Percentiles rank a stretch among this genome's conserved stretches.
Evolutionary conservation across 2,888 invertebrate genomes (phyloP).

Genomic region (Acholoe squamosa): DNA sequence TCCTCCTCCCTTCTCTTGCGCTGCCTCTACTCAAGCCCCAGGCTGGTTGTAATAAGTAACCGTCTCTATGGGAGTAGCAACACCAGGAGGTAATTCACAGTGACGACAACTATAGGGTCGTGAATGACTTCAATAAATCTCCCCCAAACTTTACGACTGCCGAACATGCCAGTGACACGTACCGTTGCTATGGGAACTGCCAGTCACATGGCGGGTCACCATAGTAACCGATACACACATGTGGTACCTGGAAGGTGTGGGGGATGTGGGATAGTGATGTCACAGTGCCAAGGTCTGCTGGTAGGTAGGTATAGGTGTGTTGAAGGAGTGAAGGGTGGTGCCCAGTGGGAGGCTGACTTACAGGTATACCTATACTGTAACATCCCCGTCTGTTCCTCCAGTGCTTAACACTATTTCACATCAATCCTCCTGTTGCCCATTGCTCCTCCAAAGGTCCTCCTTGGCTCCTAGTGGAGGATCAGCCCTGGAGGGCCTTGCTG

Average conservation of each 20-base stretch:
- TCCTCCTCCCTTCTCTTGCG: too few species aligned
- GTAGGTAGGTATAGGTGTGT: neutral
- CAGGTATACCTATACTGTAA: neutral
- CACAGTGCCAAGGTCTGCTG: neutral
- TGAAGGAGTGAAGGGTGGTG: neutral
- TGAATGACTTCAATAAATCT: too few species aligned
- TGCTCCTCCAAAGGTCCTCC: neutral
- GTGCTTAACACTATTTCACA: too few species aligned
- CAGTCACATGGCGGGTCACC: neutral
- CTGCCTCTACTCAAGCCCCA: too few species aligned
- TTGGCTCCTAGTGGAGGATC: neutral
- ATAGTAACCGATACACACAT: constrained; percentile 21
- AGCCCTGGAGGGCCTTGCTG: neutral
- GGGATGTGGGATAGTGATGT: neutral
- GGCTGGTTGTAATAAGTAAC: too few species aligned
- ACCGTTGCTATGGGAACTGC: neutral
- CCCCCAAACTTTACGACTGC: neutral
- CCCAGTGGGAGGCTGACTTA: neutral
- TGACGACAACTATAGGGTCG: too few species aligned
- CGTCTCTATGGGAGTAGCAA: too few species aligned
- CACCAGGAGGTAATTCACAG: too few species aligned
- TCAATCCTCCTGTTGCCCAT: neutral
- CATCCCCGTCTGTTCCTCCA: neutral
- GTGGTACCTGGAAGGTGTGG: neutral
- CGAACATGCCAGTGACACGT: neutral